A percentile compares a stretch with the other conserved stretches of the same genome.
Evolutionary conservation across 2,797 vertebrate species (phyloP).

Genomic region (Novumbra hubbsi): DNA sequence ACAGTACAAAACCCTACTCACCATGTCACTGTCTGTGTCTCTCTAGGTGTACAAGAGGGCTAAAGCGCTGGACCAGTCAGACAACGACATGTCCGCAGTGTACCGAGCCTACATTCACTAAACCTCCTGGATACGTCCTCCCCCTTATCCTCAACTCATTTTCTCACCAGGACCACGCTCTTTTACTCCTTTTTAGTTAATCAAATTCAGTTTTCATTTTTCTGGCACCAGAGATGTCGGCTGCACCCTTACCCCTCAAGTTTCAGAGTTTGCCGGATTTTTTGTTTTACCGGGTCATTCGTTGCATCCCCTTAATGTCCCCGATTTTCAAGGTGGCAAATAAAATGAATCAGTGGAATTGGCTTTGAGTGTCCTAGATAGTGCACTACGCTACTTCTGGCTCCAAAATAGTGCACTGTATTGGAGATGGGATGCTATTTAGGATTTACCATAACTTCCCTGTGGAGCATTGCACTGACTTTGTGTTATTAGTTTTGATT

Average conservation of each 20-base stretch:
- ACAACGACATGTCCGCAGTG: constrained; percentile 98
- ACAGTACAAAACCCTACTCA: background rate
- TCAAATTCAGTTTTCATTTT: constrained; percentile 22
- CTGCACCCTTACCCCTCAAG: constrained; percentile 12
- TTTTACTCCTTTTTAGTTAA: constrained; percentile 42
- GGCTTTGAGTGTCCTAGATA: no score
- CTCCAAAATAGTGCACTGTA: background rate
- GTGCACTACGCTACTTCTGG: background rate
- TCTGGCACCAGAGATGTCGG: constrained; percentile 59
- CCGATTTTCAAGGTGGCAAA: no score
- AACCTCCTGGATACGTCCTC: constrained; percentile 57
- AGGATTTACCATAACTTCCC: constrained; percentile 38
- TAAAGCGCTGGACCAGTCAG: constrained; percentile 99
- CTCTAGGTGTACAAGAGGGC: constrained; percentile 96
- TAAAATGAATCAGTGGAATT: no score
- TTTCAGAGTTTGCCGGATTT: no score
- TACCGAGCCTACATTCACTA: constrained; percentile 99
- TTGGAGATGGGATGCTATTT: background rate
- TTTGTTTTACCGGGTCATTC: no score
- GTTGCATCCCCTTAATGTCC: no score
- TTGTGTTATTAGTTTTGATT: background rate
- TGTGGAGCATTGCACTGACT: constrained; percentile 69
- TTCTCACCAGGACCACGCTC: constrained; percentile 81
- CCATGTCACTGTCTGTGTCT: constrained; percentile 1
- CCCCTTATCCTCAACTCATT: constrained; percentile 31